Evolutionary conservation across 2,113 vertebrate species (phyloP).

Genomic region (Lonchura striata): DNA sequence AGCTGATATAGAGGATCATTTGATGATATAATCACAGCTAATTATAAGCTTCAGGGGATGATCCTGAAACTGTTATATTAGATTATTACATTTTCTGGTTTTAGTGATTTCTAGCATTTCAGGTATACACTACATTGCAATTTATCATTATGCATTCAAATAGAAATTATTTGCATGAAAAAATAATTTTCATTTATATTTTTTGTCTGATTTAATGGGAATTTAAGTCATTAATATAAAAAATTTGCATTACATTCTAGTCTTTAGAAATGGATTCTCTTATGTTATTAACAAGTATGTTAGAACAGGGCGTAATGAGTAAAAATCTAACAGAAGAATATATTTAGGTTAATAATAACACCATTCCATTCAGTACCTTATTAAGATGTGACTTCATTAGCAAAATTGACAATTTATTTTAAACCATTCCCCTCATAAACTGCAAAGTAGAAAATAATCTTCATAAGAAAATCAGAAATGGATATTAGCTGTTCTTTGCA

Average conservation of each 20-base stretch:
- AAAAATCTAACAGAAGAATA: not conserved
- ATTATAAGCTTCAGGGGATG: not conserved
- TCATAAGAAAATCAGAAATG: not conserved
- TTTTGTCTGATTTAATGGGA: not conserved
- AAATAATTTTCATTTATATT: not conserved
- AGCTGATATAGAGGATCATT: not conserved
- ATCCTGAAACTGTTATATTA: not conserved
- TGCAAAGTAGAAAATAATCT: not conserved
- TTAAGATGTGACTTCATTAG: not conserved
- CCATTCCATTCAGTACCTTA: not conserved
- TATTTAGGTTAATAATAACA: not conserved
- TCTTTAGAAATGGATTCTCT: not conserved
- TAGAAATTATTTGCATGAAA: not conserved
- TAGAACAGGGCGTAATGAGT: not conserved
- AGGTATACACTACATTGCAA: not conserved
- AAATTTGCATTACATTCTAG: not conserved
- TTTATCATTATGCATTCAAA: not conserved
- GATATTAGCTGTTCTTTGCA: not conserved
- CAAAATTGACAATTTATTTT: not conserved
- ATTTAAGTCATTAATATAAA: not conserved
- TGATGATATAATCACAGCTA: not conserved
- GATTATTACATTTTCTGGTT: not conserved
- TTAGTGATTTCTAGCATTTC: not conserved
- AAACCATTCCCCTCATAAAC: not conserved
- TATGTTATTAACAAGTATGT: not conserved